Conservation (phyloP, 2,888 invertebrate species). For the Drosophila recens region DNA sequence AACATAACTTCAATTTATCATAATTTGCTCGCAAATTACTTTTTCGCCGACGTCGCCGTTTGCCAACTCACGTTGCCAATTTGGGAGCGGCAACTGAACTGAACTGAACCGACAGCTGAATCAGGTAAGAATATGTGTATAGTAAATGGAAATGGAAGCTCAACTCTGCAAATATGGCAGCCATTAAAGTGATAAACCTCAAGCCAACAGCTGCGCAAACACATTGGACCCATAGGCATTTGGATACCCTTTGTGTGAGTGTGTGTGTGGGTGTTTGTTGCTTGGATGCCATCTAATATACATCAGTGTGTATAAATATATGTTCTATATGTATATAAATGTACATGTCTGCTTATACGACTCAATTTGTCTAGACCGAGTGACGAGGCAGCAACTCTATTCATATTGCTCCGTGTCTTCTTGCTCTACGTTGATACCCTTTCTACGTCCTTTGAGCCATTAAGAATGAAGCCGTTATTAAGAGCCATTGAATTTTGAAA, state of each 20-base stretch:
- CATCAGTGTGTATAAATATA: background rate
- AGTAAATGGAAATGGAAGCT: constrained; percentile 42
- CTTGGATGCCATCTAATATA: constrained; percentile 18
- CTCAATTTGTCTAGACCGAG: constrained; percentile 69
- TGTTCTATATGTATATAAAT: background rate
- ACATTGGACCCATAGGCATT: constrained; percentile 50
- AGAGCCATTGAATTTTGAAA: constrained; percentile 37
- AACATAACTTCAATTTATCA: constrained; percentile 71
- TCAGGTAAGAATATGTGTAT: constrained; percentile 11
- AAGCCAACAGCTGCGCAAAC: constrained; percentile 54
- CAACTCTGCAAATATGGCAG: constrained; percentile 70
- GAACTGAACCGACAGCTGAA: constrained; percentile 14
- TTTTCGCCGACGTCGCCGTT: constrained; percentile 38
- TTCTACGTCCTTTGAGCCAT: background rate
- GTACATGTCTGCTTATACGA: constrained; percentile 24
- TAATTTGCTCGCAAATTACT: constrained; percentile 78
- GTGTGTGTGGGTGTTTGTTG: constrained; percentile 1
- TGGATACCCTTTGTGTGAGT: background rate
- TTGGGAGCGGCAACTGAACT: constrained; percentile 25
- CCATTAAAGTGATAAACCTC: constrained; percentile 77
- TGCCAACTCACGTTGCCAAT: constrained; percentile 76
- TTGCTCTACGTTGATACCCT: constrained; percentile 31
- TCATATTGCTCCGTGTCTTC: constrained; percentile 25
- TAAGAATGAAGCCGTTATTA: constrained; percentile 27
- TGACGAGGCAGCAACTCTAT: constrained; percentile 32